Conservation (phyloP, 2,113 vertebrate genomes). For the Propithecus coquereli region DNA sequence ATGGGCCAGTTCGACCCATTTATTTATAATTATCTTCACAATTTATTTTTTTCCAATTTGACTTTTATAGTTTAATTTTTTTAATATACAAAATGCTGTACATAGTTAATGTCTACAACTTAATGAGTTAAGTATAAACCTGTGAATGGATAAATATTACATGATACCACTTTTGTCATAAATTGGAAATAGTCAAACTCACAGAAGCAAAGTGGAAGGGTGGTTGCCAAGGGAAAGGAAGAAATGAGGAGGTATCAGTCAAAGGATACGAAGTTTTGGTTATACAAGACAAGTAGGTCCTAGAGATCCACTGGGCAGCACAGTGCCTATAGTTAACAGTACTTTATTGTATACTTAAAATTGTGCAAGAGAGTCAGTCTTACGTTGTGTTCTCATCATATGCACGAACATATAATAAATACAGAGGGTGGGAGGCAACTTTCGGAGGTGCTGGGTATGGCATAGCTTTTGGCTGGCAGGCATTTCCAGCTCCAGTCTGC, state of each 20-base stretch:
- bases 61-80: background rate
- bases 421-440: background rate
- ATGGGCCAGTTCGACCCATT: background rate
- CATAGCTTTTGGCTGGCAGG: too few species aligned
- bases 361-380: background rate
- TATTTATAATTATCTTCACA: background rate
- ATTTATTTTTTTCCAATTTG: background rate
- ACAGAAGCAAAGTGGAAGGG: too few species aligned
- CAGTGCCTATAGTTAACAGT: fast-evolving
- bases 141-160: background rate
- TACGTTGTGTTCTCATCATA: background rate
- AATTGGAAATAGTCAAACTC: background rate
- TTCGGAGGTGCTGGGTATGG: background rate
- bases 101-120: background rate
- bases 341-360: too few species aligned
- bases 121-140: background rate
- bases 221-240: background rate
- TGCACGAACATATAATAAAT: too few species aligned
- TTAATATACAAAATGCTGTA: background rate
- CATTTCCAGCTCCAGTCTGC: background rate
- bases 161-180: too few species aligned
- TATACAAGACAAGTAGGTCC: background rate
- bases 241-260: background rate
- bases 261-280: background rate
- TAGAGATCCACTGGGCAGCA: background rate